Evolutionary conservation across 2,888 invertebrate genomes (phyloP), one percentile per base, ranked within the genome.

Genomic region (Agrilus biguttatus): DNA sequence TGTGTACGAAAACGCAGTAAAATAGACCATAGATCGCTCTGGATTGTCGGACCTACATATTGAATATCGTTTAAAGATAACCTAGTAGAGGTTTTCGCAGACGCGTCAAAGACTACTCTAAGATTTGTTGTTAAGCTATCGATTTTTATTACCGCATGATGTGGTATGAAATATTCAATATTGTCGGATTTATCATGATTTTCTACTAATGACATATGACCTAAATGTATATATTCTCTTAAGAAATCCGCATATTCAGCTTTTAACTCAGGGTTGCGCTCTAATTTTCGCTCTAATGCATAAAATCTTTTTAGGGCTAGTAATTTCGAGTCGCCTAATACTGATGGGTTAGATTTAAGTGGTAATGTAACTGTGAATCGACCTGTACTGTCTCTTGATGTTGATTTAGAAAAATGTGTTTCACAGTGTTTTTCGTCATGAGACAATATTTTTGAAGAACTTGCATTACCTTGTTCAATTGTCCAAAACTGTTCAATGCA

Each of bases 81-180:
- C 14, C 36, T 33, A 5, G 42, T 36, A n/a, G 36, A 8, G 2
- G 42, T 35, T 36, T 41, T 43, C 1, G 40, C 38, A 2, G 46
- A 49, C 4, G 40, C 46, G 41, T 49, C 49, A 28, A 49, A 49
- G 7, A 48, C 46, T 21, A 48, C 48, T 35, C 46, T 34, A 12
- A 49, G 33, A 40, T 44, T 50, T 8, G 50, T 50, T 19, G 49
- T 47, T 28, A 14, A 10, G 17, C 44, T 47, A 2, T 2, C 19
- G 14, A 44, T 32, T 19, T 48, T 47, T 7, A 47, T 32, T 17
- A 50, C 46, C 12, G 42, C 43, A 28, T 50, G 47, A 43, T 50
- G 49, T n/a, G 50, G 45, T 13, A 50, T 33, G 34, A 45, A 45
- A 39, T 35, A 43, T 4, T 14, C 37, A 6, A 19, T 19, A 19